Conservation (phyloP, 2,797 vertebrate genomes). For the Microctenopoma lineatum region DNA sequence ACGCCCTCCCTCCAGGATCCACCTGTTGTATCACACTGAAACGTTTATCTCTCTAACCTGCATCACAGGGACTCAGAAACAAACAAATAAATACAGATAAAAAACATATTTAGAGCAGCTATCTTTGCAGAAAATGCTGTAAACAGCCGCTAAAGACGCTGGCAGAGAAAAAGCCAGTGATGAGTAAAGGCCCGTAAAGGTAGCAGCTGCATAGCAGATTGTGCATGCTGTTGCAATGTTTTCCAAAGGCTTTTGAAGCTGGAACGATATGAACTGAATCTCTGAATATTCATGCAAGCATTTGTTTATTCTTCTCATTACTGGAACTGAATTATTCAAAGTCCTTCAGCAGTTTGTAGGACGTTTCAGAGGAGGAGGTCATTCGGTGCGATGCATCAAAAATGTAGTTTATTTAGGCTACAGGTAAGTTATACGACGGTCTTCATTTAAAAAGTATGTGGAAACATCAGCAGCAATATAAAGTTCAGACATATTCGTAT, state of each 20-base stretch:
- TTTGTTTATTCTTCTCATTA: constrained; percentile 82
- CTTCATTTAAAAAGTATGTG: background rate
- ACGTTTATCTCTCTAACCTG: background rate
- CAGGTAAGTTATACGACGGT: constrained; percentile 5
- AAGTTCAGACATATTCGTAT: background rate
- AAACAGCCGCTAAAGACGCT: background rate
- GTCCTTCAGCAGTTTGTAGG: constrained; percentile 70
- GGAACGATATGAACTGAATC: constrained; percentile 71
- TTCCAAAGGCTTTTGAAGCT: constrained; percentile 78
- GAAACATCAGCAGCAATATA: background rate
- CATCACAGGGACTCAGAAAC: background rate
- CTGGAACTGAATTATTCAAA: constrained; percentile 73
- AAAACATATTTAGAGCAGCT: no score
- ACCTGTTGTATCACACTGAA: no score
- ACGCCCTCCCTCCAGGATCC: constrained; percentile 6
- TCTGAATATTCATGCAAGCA: constrained; percentile 83
- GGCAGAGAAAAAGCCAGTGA: constrained; percentile 36
- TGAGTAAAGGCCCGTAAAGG: constrained; percentile 54
- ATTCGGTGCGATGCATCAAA: constrained; percentile 33
- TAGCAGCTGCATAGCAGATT: constrained; percentile 82
- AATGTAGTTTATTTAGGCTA: constrained; percentile 10
- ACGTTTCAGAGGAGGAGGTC: constrained; percentile 62
- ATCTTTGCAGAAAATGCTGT: background rate
- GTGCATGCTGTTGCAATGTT: constrained; percentile 78
- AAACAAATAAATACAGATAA: constrained; percentile 2